Evolutionary conservation across 2,797 vertebrate genomes (phyloP).

Genomic region (Taenioides sp.): DNA sequence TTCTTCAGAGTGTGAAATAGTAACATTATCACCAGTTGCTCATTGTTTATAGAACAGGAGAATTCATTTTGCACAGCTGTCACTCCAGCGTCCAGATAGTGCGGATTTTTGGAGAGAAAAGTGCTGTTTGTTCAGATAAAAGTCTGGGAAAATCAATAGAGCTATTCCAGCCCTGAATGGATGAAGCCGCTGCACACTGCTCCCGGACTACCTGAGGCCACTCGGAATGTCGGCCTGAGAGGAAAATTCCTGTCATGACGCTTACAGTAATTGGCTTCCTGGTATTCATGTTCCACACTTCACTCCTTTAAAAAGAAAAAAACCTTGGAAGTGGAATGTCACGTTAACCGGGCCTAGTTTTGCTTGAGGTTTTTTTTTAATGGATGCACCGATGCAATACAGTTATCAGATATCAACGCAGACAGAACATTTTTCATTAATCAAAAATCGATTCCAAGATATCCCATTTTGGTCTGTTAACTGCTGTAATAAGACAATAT

Average conservation of each 20-base stretch:
- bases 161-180: neutral
- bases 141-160: neutral
- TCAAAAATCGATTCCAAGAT: no score
- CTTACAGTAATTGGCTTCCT: neutral
- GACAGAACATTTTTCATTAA: no score
- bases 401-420: no score
- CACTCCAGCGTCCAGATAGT: neutral
- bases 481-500: no score
- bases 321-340: neutral
- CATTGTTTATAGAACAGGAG: neutral
- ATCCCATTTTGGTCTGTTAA: no score
- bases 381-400: no score
- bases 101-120: neutral
- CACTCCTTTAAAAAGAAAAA: neutral
- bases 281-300: constrained; percentile 6
- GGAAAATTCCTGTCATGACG: neutral
- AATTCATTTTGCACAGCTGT: neutral
- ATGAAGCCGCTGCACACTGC: no score
- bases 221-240: neutral
- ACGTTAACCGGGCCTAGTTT: neutral
- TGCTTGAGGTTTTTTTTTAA: no score
- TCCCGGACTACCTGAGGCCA: neutral
- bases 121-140: neutral
- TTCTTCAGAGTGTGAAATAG: no score
- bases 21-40: no score